Evolutionary conservation across 2,113 vertebrate genomes (phyloP), one percentile per base, ranked within the genome.

Genomic region (Spilogale gracilis): DNA sequence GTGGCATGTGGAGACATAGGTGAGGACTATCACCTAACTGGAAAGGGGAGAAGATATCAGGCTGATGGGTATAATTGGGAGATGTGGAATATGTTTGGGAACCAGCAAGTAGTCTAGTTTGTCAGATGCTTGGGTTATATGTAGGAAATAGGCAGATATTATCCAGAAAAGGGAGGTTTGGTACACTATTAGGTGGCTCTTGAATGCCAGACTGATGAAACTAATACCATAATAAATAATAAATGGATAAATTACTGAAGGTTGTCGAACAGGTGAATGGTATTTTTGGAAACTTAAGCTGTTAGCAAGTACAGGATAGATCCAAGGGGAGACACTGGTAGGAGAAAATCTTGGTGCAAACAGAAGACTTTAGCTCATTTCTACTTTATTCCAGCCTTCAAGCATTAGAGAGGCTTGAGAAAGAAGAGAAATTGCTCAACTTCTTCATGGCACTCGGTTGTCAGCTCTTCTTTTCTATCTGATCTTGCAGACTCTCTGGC

Each of bases 221-320:
- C 13, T 71, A 95, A 85, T 88, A 69, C 48, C 17, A 17, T 92
- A 92, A 85, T 73, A 58, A 84, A 58, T 92, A 92, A 84, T 73
- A 56, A 84, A 63, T 52, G 43, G 76, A 95, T 58, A 94, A 85
- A 89, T 89, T 3, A 74, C 78, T 94, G 32, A 88, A 90, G 21
- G 30, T 71, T 92, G 91, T 88, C 85, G 91, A 96, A 30, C 73
- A 85, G 50, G 93, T 91, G 23, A 95, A 88, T 73, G 90, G 48
- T 52, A 88, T 32, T 91, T 97, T 92, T 38, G 63, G 69, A 89
- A 96, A 89, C 32, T 45, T 85, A 79, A 91, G 94, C 58, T 79
- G 50, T 80, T 94, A 94, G 65, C 30, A 87, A 83, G 3, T 89
- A 86, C 13, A 89, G n/a, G 18, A 65, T 92, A 27, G 56, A 67